Percentiles rank a stretch among this genome's conserved stretches.
phyloP scores from a whole-genome alignment of 2,113 vertebrate species.

The Cacatua alba region DNA sequence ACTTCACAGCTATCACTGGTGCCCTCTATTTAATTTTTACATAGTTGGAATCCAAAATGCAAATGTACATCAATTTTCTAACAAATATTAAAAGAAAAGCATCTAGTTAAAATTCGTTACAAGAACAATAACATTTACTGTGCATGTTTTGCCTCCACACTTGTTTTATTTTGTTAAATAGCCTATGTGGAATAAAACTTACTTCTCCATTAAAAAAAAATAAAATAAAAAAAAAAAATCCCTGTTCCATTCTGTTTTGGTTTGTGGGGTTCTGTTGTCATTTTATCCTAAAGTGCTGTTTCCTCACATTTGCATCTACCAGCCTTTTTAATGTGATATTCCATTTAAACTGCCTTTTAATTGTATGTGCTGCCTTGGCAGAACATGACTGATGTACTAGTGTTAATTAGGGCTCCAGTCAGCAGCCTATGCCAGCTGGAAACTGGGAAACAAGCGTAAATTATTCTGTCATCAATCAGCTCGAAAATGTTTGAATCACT shows the following conservation, averaged over 20 bases:
- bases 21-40: background rate
- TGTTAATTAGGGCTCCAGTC: slow-evolving; percentile 95
- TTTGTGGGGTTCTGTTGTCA: slow-evolving; percentile 86
- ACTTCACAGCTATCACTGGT: background rate
- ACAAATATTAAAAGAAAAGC: background rate
- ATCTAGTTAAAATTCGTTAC: slow-evolving; percentile 37
- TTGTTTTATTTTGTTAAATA: slow-evolving; percentile 63
- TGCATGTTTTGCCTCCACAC: background rate
- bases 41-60: background rate
- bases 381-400: slow-evolving; percentile 95
- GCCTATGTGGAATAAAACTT: slow-evolving; percentile 63
- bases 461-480: slow-evolving; percentile 99
- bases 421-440: slow-evolving; percentile 93
- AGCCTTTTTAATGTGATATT: slow-evolving; percentile 93
- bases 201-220: slow-evolving; percentile 60
- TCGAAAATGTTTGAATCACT: slow-evolving; percentile 97
- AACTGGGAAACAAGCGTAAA: slow-evolving; percentile 98
- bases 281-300: slow-evolving; percentile 85
- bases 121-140: slow-evolving; percentile 40
- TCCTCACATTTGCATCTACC: slow-evolving; percentile 87
- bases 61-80: background rate
- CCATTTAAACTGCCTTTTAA: slow-evolving; percentile 95
- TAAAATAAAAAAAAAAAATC: slow-evolving; percentile 8
- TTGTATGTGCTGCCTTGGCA: slow-evolving; percentile 94
- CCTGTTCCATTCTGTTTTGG: slow-evolving; percentile 79